Base-by-base conservation (phyloP, 2,113 vertebrate species). In the Apodemus sylvaticus region DNA sequence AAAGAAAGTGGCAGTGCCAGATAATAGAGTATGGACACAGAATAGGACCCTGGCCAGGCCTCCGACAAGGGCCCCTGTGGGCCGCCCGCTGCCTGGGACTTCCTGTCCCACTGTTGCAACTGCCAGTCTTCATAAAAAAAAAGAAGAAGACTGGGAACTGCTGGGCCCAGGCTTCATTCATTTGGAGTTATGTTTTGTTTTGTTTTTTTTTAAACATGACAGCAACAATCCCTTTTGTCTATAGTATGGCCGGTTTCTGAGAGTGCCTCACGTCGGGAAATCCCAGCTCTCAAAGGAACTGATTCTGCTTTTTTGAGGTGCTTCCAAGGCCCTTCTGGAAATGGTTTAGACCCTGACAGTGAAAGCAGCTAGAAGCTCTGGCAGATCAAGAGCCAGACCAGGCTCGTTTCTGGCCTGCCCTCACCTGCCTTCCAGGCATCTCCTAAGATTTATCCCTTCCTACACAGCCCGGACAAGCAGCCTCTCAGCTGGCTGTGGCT, bases 1-100 rank as follows among this genome's bases (percentile, higher is more conserved):
- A 97, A 97, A 98, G 97, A 95, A 98, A 96, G 95, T 77, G n/a
- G 68, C 92, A 86, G 55, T 97, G 94, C 97, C 79, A 97, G 88
- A 95, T 97, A 96, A 92, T 78, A 53, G 48, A 68, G 70, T 0
- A 53, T 83, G 77, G 97, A 97, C 87, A 94, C 97, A 94, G 55
- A 64, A 81, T 55, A 17, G 93, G 92, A 51, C 86, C 92, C 68
- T 60, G 89, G 83, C 97, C 78, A 39, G 70, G 95, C 82, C 64
- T 42, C 95, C 96, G 85, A 90, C 94, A 76, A 89, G 94, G 93
- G 85, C 81, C 66, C 83, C 86, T 88, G 3, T 82, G 62, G 85
- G 85, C 94, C 71, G 81, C 93, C 92, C 36, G 68, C 86, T 96
- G 81, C 26, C 0, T 90, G 60, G 42, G 51, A 36, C 36, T 95